phyloP scores from a whole-genome alignment of 2,888 invertebrate species.

The Pegoplata infirma region DNA sequence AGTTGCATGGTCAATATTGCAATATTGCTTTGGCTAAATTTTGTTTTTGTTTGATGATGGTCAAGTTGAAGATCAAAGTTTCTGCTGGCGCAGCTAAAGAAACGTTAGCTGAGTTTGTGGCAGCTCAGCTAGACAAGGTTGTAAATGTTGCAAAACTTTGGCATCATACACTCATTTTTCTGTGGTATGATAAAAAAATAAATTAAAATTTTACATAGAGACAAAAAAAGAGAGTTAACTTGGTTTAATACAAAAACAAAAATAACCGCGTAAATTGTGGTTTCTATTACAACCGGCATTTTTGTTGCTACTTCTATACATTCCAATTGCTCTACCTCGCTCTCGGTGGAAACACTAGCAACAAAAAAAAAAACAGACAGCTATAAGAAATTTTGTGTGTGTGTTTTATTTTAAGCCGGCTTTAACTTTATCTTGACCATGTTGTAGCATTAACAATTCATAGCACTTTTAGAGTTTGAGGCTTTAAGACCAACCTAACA shows the following conservation, averaged over 20 bases:
- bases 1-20: too few relatives aligned
- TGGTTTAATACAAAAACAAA: neutral
- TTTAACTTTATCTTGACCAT: constrained; percentile 67
- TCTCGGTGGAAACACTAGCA: too few relatives aligned
- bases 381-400: neutral
- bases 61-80: constrained; percentile 67
- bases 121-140: constrained; percentile 12
- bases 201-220: neutral
- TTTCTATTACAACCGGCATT: constrained; percentile 59
- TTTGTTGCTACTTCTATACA: constrained; percentile 40
- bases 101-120: neutral
- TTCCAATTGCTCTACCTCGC: constrained; percentile 4
- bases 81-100: constrained; percentile 13
- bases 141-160: constrained; percentile 20
- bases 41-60: constrained; percentile 51
- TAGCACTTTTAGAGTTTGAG: constrained; percentile 51
- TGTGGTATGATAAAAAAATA: too few relatives aligned
- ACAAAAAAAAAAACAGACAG: neutral
- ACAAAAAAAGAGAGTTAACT: constrained; percentile 35
- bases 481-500: neutral
- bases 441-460: constrained; percentile 70
- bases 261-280: constrained; percentile 19
- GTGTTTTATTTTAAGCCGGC: constrained; percentile 46
- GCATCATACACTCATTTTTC: constrained; percentile 25
- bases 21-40: too few relatives aligned